Percentiles rank a stretch among this genome's conserved stretches.
Conservation (phyloP, 1,140 invertebrate genomes). For the Trichonephila clavipes region DNA sequence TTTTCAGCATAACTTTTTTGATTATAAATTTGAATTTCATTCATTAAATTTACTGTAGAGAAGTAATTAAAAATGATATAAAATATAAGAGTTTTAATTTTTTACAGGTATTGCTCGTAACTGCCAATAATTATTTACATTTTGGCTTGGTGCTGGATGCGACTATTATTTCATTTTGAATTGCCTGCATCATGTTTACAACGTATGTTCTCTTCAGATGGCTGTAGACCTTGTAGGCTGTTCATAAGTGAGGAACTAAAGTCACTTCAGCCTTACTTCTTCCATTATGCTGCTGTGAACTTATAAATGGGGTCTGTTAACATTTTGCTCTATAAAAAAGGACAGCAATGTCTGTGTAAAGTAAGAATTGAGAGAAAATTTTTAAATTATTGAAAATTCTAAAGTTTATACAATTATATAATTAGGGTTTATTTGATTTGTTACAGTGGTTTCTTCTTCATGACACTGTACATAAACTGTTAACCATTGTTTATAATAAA, state of each 20-base stretch:
- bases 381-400: slow-evolving; percentile 39
- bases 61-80: no score
- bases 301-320: slow-evolving; percentile 47
- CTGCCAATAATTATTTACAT: slow-evolving; percentile 73
- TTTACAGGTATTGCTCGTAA: slow-evolving; percentile 50
- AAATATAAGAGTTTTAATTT: neutral
- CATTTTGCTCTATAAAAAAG: slow-evolving; percentile 32
- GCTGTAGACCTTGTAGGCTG: slow-evolving; percentile 51
- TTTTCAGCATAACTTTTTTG: no score
- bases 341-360: slow-evolving; percentile 29
- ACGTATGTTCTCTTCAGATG: slow-evolving; percentile 42
- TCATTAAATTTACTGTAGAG: no score
- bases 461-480: slow-evolving; percentile 52
- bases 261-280: slow-evolving; percentile 71
- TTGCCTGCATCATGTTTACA: slow-evolving; percentile 62
- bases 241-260: slow-evolving; percentile 51
- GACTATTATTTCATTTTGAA: slow-evolving; percentile 67
- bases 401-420: slow-evolving; percentile 51
- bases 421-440: slow-evolving; percentile 29
- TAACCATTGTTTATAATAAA: slow-evolving; percentile 45
- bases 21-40: no score
- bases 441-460: slow-evolving; percentile 51
- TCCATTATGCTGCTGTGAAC: slow-evolving; percentile 73
- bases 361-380: slow-evolving; percentile 12
- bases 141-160: slow-evolving; percentile 76